phyloP scores from a whole-genome alignment of 2,888 invertebrate species.

The Cinara cedri region DNA sequence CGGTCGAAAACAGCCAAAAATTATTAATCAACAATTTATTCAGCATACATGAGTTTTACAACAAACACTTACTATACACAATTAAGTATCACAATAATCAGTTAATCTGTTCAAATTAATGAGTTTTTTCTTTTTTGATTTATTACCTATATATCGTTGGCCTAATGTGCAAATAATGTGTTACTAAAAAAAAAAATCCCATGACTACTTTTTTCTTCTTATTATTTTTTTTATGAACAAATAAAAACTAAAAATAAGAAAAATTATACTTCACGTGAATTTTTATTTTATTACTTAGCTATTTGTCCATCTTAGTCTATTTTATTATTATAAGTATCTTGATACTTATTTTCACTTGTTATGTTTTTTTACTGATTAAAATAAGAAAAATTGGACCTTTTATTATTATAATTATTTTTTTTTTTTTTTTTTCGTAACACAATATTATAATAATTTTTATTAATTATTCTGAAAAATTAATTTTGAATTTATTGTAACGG shows the following conservation, averaged over 20 bases:
- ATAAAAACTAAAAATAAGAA: not conserved
- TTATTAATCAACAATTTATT: conserved; percentile 19
- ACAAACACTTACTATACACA: conserved; percentile 26
- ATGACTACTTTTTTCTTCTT: conserved; percentile 40
- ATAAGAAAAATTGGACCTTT: conserved; percentile 11
- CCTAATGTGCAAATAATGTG: conserved; percentile 11
- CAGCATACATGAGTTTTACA: conserved; percentile 4
- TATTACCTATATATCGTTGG: not conserved
- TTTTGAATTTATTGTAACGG: conserved; percentile 12
- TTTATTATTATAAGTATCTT: conserved; percentile 1
- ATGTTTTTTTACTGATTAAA: not conserved
- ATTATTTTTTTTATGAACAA: conserved; percentile 48
- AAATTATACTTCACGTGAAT: conserved; percentile 26
- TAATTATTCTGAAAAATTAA: conserved; percentile 10
- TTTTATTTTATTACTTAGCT: conserved; percentile 26
- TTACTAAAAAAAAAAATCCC: conserved; percentile 19
- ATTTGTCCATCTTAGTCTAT: conserved; percentile 14
- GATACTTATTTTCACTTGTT: too few species aligned
- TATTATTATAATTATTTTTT: conserved; percentile 19
- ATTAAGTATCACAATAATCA: conserved; percentile 16
- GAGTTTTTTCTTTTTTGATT: not conserved
- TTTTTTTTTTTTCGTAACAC: conserved; percentile 3
- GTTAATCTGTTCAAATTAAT: conserved; percentile 39
- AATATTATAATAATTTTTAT: not conserved
- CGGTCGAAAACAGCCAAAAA: not conserved